phyloP scores from a whole-genome alignment of 1,140 invertebrate genomes.

The Babylonia areolata region DNA sequence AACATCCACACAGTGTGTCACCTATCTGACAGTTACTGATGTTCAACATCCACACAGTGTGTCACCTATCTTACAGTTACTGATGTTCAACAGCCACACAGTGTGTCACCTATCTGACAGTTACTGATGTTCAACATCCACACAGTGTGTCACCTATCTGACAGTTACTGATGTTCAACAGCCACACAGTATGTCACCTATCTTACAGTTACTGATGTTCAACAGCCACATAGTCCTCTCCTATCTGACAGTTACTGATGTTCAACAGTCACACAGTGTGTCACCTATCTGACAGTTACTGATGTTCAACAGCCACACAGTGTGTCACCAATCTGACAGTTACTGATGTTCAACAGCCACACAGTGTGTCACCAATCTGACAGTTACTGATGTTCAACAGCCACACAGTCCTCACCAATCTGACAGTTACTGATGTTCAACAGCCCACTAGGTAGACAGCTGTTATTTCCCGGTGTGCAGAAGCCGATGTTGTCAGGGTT shows the following conservation, averaged over 20 bases:
- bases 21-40: too few relatives aligned
- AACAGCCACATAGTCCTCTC: not conserved
- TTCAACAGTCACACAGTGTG: too few relatives aligned
- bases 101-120: too few relatives aligned
- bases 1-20: too few relatives aligned
- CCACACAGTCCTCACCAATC: constrained; percentile 24
- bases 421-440: constrained; percentile 67
- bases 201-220: constrained; percentile 29
- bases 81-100: too few relatives aligned
- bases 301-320: not conserved
- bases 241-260: too few relatives aligned
- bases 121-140: too few relatives aligned
- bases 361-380: constrained; percentile 37
- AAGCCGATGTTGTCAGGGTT: constrained; percentile 75
- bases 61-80: too few relatives aligned
- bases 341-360: constrained; percentile 63
- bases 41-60: too few relatives aligned
- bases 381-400: constrained; percentile 66
- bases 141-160: not conserved
- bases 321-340: constrained; percentile 51
- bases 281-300: not conserved
- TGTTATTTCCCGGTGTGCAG: constrained; percentile 66
- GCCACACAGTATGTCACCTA: not conserved
- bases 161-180: not conserved
- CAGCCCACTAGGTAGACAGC: constrained; percentile 68